These are phyloP conservation scores for Aepyceros melampus DNA, from an alignment of 2,113 vertebrate genomes.

Conservation along the genomic window DNA sequence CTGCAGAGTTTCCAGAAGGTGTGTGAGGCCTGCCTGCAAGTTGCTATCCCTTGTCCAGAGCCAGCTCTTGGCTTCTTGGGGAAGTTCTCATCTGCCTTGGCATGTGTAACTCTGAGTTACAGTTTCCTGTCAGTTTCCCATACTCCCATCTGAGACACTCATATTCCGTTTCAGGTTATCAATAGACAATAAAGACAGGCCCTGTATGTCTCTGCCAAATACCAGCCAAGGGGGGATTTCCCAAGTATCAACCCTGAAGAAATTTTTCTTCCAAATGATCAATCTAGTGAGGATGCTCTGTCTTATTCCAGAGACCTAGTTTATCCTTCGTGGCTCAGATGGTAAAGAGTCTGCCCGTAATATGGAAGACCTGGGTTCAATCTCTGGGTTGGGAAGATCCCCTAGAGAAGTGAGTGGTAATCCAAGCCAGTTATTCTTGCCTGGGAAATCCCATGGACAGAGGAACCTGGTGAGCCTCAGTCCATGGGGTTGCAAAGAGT, in stretches of 20 bases:
- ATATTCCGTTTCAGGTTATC: neutral
- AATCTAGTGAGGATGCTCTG: neutral
- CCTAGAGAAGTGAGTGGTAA: neutral
- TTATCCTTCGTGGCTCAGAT: neutral
- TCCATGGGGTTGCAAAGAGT: neutral
- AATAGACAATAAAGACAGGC: neutral
- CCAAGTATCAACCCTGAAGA: neutral
- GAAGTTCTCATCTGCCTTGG: neutral
- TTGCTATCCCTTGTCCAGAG: neutral
- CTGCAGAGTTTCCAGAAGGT: neutral
- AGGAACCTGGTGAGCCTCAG: neutral
- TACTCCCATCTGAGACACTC: neutral
- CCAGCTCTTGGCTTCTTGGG: neutral
- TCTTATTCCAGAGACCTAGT: neutral
- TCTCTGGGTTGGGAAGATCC: neutral
- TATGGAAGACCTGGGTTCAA: neutral
- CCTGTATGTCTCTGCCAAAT: neutral
- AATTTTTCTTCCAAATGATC: neutral
- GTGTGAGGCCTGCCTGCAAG: neutral
- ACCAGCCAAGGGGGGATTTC: neutral
- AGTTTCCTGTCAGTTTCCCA: neutral
- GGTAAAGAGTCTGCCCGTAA: neutral
- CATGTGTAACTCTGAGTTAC: neutral
- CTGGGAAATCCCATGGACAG: neutral
- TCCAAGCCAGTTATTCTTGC: neutral